These are phyloP conservation scores for Tachysurus vachellii DNA, from an alignment of 2,113 vertebrate species.

Conservation along the genomic window DNA sequence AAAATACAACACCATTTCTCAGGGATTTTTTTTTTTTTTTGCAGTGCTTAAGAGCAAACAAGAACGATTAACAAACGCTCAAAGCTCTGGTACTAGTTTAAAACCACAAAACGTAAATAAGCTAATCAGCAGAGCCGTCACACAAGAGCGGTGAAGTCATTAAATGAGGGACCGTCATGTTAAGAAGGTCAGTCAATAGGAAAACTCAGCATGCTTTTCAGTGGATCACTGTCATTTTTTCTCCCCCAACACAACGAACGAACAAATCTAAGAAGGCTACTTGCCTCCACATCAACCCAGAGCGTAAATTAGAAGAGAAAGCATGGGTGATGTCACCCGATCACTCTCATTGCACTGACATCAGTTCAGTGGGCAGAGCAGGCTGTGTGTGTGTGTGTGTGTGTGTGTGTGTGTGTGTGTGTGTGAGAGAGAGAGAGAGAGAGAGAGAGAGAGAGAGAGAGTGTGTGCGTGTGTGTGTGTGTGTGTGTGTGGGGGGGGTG, in stretches of 20 bases:
- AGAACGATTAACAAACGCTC: constrained; percentile 71
- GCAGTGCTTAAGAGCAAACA: constrained; percentile 62
- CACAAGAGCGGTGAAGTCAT: constrained; percentile 67
- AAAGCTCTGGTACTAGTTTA: constrained; percentile 63
- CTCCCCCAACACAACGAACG: constrained; percentile 47
- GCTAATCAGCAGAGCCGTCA: constrained; percentile 73
- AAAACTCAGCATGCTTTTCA: constrained; percentile 58
- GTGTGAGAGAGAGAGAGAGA: neutral
- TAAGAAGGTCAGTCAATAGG: constrained; percentile 59
- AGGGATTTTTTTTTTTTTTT: constrained; percentile 54
- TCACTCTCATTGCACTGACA: constrained; percentile 62
- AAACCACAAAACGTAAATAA: constrained; percentile 71
- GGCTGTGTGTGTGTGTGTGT: constrained; percentile 2
- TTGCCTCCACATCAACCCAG: constrained; percentile 51
- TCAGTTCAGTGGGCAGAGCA: constrained; percentile 60
- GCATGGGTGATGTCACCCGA: constrained; percentile 63
- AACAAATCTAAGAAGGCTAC: constrained; percentile 58
- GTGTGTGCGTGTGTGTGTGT: constrained; percentile 6
- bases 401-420: neutral
- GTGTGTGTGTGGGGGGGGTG: neutral
- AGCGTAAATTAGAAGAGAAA: constrained; percentile 61
- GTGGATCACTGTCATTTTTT: constrained; percentile 50
- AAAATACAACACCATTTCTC: constrained; percentile 87
- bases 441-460: no score
- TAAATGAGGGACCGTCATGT: constrained; percentile 58